Evolutionary conservation across 2,797 vertebrate species (phyloP).

Genomic region (Coreius guichenoti): DNA sequence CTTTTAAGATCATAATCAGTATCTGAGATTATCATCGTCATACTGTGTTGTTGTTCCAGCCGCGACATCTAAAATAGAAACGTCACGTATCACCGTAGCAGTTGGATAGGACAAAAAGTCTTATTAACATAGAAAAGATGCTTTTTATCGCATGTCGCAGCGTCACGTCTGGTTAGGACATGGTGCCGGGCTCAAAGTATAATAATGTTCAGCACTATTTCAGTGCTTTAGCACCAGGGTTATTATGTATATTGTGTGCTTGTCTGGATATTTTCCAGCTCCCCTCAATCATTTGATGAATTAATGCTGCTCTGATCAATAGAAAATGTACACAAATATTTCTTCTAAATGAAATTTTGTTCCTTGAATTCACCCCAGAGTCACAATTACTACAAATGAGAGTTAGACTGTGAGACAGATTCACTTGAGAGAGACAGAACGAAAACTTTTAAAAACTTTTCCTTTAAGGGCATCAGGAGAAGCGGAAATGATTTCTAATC

Average conservation of each 20-base stretch:
- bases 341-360: conserved; percentile 14
- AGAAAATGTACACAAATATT: conserved; percentile 21
- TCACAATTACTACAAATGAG: conserved; percentile 20
- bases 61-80: neutral
- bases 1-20: neutral
- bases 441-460: conserved; percentile 19
- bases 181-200: neutral
- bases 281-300: neutral
- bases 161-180: neutral
- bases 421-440: neutral
- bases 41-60: neutral
- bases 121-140: neutral
- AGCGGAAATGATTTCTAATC: conserved; percentile 65
- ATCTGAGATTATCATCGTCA: neutral
- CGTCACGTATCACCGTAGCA: too few relatives aligned
- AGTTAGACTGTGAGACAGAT: neutral
- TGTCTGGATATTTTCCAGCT: neutral
- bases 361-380: conserved; percentile 21
- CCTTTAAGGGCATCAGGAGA: conserved; percentile 42
- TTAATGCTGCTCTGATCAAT: neutral
- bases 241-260: neutral
- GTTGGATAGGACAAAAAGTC: too few relatives aligned
- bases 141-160: neutral
- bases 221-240: neutral
- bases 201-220: neutral